A percentile compares a stretch with the other conserved stretches of the same genome.
Evolutionary conservation across 1,140 invertebrate species (phyloP).

Genomic region (Amyelois transitella): DNA sequence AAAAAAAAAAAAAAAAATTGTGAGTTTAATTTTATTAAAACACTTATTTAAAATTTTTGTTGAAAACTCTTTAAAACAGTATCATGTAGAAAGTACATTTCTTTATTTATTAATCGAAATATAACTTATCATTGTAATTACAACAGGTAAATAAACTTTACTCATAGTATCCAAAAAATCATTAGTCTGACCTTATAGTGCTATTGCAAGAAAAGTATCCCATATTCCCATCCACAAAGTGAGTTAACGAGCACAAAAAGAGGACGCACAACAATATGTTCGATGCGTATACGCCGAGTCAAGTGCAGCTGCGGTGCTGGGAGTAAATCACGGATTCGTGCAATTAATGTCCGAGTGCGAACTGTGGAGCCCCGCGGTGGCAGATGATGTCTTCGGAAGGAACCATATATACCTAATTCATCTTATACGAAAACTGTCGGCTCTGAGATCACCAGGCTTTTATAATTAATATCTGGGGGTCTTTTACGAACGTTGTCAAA

Average conservation of each 20-base stretch:
- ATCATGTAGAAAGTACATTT: no score
- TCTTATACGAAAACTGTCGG: no score
- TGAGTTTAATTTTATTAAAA: no score
- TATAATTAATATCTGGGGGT: no score
- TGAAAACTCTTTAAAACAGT: no score
- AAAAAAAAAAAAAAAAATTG: no score
- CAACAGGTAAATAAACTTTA: no score
- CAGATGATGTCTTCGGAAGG: not conserved
- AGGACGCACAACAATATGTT: constrained; percentile 9
- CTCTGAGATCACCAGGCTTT: no score
- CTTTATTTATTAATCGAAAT: no score
- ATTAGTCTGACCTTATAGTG: not conserved
- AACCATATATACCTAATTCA: not conserved
- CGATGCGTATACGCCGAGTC: constrained; percentile 36
- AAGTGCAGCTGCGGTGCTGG: constrained; percentile 51
- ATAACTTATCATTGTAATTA: no score
- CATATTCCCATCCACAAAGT: not conserved
- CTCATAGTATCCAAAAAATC: not conserved
- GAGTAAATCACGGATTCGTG: constrained; percentile 51
- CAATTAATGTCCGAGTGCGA: constrained; percentile 43
- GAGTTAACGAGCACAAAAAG: not conserved
- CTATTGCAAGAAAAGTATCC: not conserved
- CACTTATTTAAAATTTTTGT: no score
- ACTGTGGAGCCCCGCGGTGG: not conserved
- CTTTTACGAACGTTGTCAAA: no score